Evolutionary conservation across 2,888 invertebrate genomes (phyloP), one percentile per base, ranked within the genome.

Genomic region (Cryptocheilus praepositus): DNA sequence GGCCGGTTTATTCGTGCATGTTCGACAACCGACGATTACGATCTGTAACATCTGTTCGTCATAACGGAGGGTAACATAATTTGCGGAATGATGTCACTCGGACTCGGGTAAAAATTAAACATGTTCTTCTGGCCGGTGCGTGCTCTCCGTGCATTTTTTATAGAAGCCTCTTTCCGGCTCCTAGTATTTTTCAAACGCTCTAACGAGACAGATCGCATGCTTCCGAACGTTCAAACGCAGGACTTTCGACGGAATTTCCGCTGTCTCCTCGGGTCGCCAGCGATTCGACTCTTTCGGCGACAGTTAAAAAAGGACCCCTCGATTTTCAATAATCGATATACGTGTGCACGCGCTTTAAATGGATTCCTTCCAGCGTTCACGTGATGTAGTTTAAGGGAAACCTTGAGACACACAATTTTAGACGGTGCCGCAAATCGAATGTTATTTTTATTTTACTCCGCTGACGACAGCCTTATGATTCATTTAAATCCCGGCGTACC

Each of bases 321-420:
- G 49, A 49, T 49, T 16, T 18, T 49, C 49, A 49, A 49, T 49
- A 55, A 28, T 66, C 66, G 52, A 66, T 66, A 66, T 16, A 54
- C 43, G 56, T 25, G 15, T n/a, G 16, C 49, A 21, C 61, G 25
- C 44, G 45, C 61, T 66, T 55, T 46, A 66, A 66, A 62, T 62
- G 62, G 25, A 52, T 54, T 54, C n/a, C 19, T 65, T 65, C 55
- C 49, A n/a, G n/a, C 18, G 61, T 55, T 36, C 11, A 28, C 51
- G 49, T 36, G 66, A 66, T 63, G 61, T 56, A 54, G 61, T 55
- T 66, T 52, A 66, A 66, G 62, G 61, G 62, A 56, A 66, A 66
- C 66, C 66, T 66, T 66, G 66, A 66, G 66, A 66, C 66, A 44
- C 55, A 55, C 56, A 55, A 66, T 66, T 66, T 66, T 66, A 62